Evolutionary conservation across 2,888 invertebrate species (phyloP).

Genomic region (Miltochrista miniata): DNA sequence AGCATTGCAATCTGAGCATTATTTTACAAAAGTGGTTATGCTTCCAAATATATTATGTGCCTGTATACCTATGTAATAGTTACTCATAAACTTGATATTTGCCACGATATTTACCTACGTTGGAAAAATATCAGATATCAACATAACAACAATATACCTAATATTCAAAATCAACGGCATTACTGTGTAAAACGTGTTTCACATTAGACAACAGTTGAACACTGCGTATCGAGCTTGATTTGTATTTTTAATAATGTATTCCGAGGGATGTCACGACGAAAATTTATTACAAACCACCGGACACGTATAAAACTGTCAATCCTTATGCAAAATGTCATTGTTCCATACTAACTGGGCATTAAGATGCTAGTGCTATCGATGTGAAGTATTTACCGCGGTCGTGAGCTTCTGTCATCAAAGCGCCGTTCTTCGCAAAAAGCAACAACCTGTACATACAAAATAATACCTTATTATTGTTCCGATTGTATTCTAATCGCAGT

Average conservation of each 20-base stretch:
- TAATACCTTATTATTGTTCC: conserved; percentile 15
- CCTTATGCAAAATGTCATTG: conserved; percentile 58
- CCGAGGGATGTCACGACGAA: conserved; percentile 17
- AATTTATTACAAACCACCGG: conserved; percentile 48
- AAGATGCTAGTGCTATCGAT: conserved; percentile 30
- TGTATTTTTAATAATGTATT: conserved; percentile 42
- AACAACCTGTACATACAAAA: conserved; percentile 24
- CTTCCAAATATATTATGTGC: too few relatives aligned
- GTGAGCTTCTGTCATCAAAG: conserved; percentile 22
- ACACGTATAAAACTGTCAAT: conserved; percentile 54
- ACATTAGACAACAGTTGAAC: conserved; percentile 6
- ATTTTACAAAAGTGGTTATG: too few relatives aligned
- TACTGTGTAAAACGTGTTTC: conserved; percentile 22
- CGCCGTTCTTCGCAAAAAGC: conserved; percentile 14
- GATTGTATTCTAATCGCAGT: conserved; percentile 9
- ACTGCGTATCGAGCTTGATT: conserved; percentile 18
- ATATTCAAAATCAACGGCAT: conserved; percentile 24
- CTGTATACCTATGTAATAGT: too few relatives aligned
- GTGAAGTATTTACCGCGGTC: conserved; percentile 28
- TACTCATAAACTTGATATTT: not conserved
- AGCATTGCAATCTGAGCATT: too few relatives aligned
- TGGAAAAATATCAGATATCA: conserved; percentile 1
- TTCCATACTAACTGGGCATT: conserved; percentile 33
- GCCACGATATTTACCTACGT: not conserved
- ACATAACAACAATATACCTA: conserved; percentile 6